Percentiles rank a stretch among this genome's conserved stretches.
phyloP scores from a whole-genome alignment of 2,888 invertebrate genomes.

The Thyatira batis region DNA sequence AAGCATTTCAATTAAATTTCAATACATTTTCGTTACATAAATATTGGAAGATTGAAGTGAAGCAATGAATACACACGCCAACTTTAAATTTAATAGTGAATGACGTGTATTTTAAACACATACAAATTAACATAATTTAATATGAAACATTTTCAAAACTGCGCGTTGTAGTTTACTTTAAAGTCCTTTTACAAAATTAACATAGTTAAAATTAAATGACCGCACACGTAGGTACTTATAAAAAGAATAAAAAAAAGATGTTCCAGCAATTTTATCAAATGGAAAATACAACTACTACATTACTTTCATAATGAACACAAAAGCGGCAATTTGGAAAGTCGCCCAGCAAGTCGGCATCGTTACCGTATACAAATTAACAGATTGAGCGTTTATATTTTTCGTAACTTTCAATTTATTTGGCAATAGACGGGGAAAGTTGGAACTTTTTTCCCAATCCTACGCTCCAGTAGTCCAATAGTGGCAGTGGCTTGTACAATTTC shows the following conservation, averaged over 20 bases:
- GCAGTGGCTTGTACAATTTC: slow-evolving; percentile 70
- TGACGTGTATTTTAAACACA: neutral
- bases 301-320: slow-evolving; percentile 11
- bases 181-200: too few relatives aligned
- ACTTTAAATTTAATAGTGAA: neutral
- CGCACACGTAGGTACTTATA: neutral
- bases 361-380: slow-evolving; percentile 25
- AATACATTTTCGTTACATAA: slow-evolving; percentile 20
- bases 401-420: slow-evolving; percentile 67
- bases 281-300: neutral
- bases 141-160: neutral
- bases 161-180: too few relatives aligned
- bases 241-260: too few relatives aligned
- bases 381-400: slow-evolving; percentile 47
- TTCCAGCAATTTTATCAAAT: neutral
- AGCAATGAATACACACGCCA: slow-evolving; percentile 9
- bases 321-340: slow-evolving; percentile 10
- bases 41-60: slow-evolving; percentile 2
- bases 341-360: slow-evolving; percentile 10
- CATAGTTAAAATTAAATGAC: neutral
- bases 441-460: slow-evolving; percentile 78
- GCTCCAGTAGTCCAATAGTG: slow-evolving; percentile 72
- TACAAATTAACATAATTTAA: neutral
- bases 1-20: slow-evolving; percentile 10
- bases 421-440: slow-evolving; percentile 66